phyloP scores from a whole-genome alignment of 2,888 invertebrate species.

The Piscicola geometra region DNA sequence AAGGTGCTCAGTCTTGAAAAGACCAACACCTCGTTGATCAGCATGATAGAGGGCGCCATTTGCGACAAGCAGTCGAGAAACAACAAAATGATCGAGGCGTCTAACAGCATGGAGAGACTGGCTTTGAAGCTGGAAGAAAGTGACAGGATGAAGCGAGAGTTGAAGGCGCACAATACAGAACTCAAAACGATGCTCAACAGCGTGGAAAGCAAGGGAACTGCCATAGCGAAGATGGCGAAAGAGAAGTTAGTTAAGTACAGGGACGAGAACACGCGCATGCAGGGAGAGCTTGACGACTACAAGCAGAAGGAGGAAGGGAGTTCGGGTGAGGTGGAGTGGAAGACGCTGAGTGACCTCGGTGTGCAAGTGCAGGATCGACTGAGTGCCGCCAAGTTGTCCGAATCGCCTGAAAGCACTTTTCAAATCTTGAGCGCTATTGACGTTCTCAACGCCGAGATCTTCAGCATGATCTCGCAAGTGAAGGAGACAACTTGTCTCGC shows the following conservation, averaged over 20 bases:
- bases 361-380: conserved; percentile 21
- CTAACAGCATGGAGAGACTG: conserved; percentile 35
- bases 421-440: conserved; percentile 6
- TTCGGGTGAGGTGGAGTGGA: conserved; percentile 19
- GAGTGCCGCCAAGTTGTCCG: conserved; percentile 2
- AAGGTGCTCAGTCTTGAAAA: conserved; percentile 35
- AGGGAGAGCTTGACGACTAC: conserved; percentile 35
- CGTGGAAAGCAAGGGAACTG: conserved; percentile 38
- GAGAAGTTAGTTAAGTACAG: conserved; percentile 41
- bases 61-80: conserved; percentile 36
- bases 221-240: conserved; percentile 41
- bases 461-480: conserved; percentile 20
- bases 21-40: conserved; percentile 32
- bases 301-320: neutral
- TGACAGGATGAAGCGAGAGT: conserved; percentile 31
- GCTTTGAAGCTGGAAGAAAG: conserved; percentile 16
- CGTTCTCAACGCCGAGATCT: conserved; percentile 28
- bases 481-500: conserved; percentile 10
- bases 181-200: conserved; percentile 40
- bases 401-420: conserved; percentile 14
- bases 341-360: conserved; percentile 19
- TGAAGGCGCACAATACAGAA: conserved; percentile 36
- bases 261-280: conserved; percentile 36
- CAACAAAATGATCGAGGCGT: conserved; percentile 34
- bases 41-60: conserved; percentile 34